Conservation (phyloP, 2,113 vertebrate genomes). For the Dasyornis broadbenti region DNA sequence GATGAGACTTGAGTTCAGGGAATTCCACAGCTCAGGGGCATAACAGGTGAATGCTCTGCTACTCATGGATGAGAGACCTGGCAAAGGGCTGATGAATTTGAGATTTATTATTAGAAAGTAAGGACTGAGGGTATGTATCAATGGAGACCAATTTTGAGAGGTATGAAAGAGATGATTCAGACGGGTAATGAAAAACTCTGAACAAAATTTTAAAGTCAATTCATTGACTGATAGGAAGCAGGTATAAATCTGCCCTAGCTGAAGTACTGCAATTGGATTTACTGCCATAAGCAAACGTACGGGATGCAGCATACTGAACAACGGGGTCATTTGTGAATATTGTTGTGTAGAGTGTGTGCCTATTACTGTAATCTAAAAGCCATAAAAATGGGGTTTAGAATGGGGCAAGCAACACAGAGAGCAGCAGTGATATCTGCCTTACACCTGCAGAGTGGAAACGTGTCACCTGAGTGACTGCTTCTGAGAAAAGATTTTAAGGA, state of each 20-base stretch:
- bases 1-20: conserved; percentile 54
- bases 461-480: neutral
- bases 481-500: conserved; percentile 46
- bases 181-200: conserved; percentile 69
- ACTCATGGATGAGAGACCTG: conserved; percentile 65
- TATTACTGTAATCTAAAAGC: conserved; percentile 52
- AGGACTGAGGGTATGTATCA: conserved; percentile 64
- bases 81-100: conserved; percentile 74
- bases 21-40: conserved; percentile 62
- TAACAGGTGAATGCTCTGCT: conserved; percentile 71
- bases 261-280: conserved; percentile 64
- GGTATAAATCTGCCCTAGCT: conserved; percentile 66
- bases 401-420: neutral
- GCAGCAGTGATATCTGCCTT: neutral
- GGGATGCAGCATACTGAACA: conserved; percentile 32
- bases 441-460: neutral
- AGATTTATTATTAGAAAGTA: conserved; percentile 76
- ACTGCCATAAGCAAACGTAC: conserved; percentile 44
- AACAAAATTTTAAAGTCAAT: conserved; percentile 72
- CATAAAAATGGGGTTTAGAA: conserved; percentile 16
- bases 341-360: neutral
- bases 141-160: conserved; percentile 60
- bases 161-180: conserved; percentile 59
- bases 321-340: conserved; percentile 28
- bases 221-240: conserved; percentile 60